Evolutionary conservation across 2,113 vertebrate genomes (phyloP).

Genomic region (Erythrocercus mccallii): DNA sequence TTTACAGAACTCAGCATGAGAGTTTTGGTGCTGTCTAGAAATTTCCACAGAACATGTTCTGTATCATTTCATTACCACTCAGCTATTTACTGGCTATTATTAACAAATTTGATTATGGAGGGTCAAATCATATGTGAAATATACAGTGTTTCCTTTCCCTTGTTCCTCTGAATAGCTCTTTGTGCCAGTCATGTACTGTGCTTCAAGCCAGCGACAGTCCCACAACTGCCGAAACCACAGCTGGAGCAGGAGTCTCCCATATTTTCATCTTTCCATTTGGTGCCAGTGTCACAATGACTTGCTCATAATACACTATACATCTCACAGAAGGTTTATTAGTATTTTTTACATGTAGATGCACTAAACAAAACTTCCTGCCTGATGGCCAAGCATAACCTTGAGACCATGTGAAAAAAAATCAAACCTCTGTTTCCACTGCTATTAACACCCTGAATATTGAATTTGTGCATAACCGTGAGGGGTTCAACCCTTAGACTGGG

Average conservation of each 20-base stretch:
- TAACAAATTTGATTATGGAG: constrained; percentile 55
- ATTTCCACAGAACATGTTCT: constrained; percentile 54
- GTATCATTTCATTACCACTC: constrained; percentile 48
- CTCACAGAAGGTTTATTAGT: neutral
- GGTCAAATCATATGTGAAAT: constrained; percentile 44
- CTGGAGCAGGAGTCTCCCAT: neutral
- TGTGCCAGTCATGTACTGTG: neutral
- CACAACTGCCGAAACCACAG: neutral
- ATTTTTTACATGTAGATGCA: neutral
- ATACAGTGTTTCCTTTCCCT: constrained; percentile 21
- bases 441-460: neutral
- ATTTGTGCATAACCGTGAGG: neutral
- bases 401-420: neutral
- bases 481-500: neutral
- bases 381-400: neutral
- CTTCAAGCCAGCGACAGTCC: neutral
- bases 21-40: constrained; percentile 45
- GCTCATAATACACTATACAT: neutral
- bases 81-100: constrained; percentile 51
- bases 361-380: neutral
- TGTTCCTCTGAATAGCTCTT: neutral
- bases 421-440: neutral
- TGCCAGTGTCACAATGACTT: neutral
- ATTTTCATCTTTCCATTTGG: constrained; percentile 30
- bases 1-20: constrained; percentile 37